These are phyloP conservation scores for Ardeotis arabs DNA, from an alignment of 2,113 vertebrate genomes.

Conservation along the genomic window DNA sequence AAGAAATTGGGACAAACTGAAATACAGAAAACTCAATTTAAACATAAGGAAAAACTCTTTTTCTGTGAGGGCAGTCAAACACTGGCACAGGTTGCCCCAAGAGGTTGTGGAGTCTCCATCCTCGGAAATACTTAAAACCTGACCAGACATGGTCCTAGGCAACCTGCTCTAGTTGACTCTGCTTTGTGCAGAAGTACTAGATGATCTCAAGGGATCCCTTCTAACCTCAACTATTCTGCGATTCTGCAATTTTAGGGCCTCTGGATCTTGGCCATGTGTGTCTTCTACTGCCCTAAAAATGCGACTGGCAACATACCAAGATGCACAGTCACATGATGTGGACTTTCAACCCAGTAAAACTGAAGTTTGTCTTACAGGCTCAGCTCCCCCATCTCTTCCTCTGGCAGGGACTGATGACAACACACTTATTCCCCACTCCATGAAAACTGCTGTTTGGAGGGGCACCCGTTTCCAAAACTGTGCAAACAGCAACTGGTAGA, in stretches of 20 bases:
- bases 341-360: conserved; percentile 21
- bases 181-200: neutral
- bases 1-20: neutral
- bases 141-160: neutral
- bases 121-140: neutral
- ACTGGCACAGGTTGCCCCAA: neutral
- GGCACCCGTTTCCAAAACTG: neutral
- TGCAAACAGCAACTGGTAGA: neutral
- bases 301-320: neutral
- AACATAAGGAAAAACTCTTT: neutral
- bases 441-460: neutral
- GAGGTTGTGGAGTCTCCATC: neutral
- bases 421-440: neutral
- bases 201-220: neutral
- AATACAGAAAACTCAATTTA: neutral
- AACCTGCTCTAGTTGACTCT: neutral
- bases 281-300: neutral
- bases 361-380: neutral
- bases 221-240: neutral
- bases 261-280: neutral
- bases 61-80: neutral
- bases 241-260: neutral
- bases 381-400: neutral
- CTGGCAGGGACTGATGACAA: neutral
- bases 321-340: neutral